Evolutionary conservation across 2,797 vertebrate species (phyloP).

Genomic region (Carduelis carduelis): DNA sequence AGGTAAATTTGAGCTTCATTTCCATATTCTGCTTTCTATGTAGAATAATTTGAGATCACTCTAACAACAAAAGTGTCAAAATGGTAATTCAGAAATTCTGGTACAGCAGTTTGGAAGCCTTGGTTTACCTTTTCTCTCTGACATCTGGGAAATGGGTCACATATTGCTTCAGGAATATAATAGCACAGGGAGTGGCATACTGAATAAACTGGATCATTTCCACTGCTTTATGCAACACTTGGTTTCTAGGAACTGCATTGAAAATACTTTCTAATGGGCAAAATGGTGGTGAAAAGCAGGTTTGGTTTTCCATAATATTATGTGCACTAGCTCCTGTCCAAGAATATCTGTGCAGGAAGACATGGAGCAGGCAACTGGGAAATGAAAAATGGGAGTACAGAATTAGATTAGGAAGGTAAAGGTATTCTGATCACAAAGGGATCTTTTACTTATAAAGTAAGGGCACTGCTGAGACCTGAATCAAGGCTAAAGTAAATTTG

Average conservation of each 20-base stretch:
- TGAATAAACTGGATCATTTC: neutral
- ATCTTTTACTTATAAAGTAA: conserved; percentile 44
- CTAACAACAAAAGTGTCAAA: neutral
- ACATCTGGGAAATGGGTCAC: neutral
- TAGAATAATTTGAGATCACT: neutral
- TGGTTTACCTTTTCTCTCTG: neutral
- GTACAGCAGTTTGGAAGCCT: neutral
- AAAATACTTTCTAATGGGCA: neutral
- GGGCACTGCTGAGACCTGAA: conserved; percentile 24
- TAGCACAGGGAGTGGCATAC: neutral
- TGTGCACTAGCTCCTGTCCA: neutral
- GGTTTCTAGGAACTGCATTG: neutral
- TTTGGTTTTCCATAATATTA: neutral
- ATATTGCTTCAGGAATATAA: neutral
- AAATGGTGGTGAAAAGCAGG: neutral
- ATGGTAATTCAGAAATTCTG: neutral
- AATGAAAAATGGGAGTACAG: neutral
- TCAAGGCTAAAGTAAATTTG: conserved; percentile 47
- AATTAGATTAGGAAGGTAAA: conserved; percentile 15
- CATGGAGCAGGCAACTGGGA: neutral
- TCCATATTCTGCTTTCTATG: rapidly evolving
- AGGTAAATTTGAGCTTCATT: neutral
- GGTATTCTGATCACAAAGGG: conserved; percentile 45
- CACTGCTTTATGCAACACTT: neutral
- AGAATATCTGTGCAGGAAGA: neutral